These are phyloP conservation scores for Shargacucullia verbasci DNA, from an alignment of 2,888 invertebrate genomes.

Conservation along the genomic window DNA sequence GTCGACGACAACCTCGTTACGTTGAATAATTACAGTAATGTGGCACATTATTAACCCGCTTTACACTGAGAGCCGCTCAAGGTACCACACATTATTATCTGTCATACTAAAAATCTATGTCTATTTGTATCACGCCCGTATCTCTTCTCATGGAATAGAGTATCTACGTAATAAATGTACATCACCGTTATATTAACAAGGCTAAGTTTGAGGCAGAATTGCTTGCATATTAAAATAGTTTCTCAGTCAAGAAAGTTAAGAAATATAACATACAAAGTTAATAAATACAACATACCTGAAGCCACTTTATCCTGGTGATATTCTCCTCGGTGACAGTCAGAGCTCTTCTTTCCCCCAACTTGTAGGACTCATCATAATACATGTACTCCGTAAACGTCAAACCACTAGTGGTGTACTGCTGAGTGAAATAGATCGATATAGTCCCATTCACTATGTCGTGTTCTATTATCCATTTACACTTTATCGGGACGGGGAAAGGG, in stretches of 20 bases:
- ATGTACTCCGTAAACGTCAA: slow-evolving; percentile 93
- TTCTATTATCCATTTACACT: slow-evolving; percentile 95
- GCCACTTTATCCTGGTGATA: slow-evolving; percentile 90
- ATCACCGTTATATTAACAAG: no score
- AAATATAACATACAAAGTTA: no score
- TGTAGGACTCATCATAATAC: slow-evolving; percentile 92
- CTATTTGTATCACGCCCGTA: slow-evolving; percentile 7
- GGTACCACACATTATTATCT: slow-evolving; percentile 49
- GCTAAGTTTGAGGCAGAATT: no score
- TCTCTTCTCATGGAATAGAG: no score
- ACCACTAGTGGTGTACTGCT: slow-evolving; percentile 95
- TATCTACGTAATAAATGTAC: no score
- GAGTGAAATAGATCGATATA: slow-evolving; percentile 96
- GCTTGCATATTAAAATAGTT: no score
- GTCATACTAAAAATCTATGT: slow-evolving; percentile 12
- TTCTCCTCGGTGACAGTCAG: slow-evolving; percentile 93
- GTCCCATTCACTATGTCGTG: slow-evolving; percentile 93
- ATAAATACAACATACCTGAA: slow-evolving; percentile 75
- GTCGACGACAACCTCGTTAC: slow-evolving; percentile 61
- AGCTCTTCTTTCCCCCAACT: slow-evolving; percentile 91
- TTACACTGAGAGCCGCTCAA: slow-evolving; percentile 14
- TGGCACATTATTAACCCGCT: slow-evolving; percentile 63
- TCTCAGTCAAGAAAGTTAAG: no score
- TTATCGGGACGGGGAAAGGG: slow-evolving; percentile 94
- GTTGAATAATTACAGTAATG: slow-evolving; percentile 65